phyloP scores from a whole-genome alignment of 1,140 invertebrate species.

The Prorops nasuta region DNA sequence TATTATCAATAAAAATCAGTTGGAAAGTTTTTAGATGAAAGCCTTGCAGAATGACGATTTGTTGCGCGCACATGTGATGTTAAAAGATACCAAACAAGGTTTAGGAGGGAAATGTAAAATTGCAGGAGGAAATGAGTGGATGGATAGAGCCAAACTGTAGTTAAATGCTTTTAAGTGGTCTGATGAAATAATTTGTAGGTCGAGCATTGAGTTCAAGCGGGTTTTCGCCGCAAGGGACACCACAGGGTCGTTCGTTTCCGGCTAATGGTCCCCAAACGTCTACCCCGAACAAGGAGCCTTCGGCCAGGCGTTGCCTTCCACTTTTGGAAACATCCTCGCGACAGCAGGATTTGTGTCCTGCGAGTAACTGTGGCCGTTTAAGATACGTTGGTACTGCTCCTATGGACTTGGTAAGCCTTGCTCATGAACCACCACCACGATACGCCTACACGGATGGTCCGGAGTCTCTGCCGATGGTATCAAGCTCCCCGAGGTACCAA shows the following conservation, averaged over 20 bases:
- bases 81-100: too few species aligned
- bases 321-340: slow-evolving; percentile 37
- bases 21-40: too few species aligned
- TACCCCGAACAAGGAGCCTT: slow-evolving; percentile 52
- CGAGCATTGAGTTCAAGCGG: slow-evolving; percentile 26
- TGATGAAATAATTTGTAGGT: slow-evolving; percentile 18
- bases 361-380: slow-evolving; percentile 40
- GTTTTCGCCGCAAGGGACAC: slow-evolving; percentile 36
- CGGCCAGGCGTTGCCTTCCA: slow-evolving; percentile 49
- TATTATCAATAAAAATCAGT: too few species aligned
- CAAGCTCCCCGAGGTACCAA: slow-evolving; percentile 44
- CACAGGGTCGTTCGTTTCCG: slow-evolving; percentile 35
- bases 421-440: slow-evolving; percentile 31
- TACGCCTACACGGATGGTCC: slow-evolving; percentile 37
- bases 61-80: too few species aligned
- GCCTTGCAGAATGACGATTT: too few species aligned
- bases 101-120: too few species aligned
- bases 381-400: slow-evolving; percentile 37
- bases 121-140: too few species aligned
- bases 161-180: too few species aligned
- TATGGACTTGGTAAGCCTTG: slow-evolving; percentile 27
- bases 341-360: slow-evolving; percentile 35
- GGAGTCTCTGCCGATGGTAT: slow-evolving; percentile 46
- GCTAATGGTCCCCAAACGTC: slow-evolving; percentile 41
- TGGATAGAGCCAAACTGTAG: too few species aligned